Base-by-base conservation (phyloP, 2,113 vertebrate species). In the Equus przewalskii region DNA sequence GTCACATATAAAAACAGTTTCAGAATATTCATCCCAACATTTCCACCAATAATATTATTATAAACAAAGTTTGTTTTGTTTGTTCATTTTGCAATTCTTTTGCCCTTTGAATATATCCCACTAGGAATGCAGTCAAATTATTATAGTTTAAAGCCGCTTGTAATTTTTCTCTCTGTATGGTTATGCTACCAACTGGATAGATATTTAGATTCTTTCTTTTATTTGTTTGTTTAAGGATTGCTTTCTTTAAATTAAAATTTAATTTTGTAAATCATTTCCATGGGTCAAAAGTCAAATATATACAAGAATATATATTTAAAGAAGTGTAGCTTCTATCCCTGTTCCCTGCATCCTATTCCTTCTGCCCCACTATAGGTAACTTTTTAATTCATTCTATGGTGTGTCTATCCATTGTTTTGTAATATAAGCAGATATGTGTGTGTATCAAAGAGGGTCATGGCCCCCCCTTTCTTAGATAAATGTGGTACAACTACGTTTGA, bases 271-370 rank as follows among this genome's bases (percentile, higher is more conserved):
- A 88, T 90, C 75, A 44, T 83, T 78, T 36, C 24, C 41, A 41
- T 95, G 76, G 41, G 26, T 91, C 58, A 30, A 60, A 85, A 91
- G 18, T 41, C 64, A 78, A 69, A 46, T 91, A 85, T 69, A 79
- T 30, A 79, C 78, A 91, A 69, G 30, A 69, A 60, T 22, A 87
- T 44, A 73, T 54, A 56, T 81, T 87, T 54, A 30, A 75, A 76
- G 21, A 64, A 65, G 28, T 87, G 72, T 87, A 22, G 13, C 24
- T 81, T 54, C 56, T 49, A 54, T 91, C 12, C 26, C 18, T 81
- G 21, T 73, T 28, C 21, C 65, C 21, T 64, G 1, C 16, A 84
- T 85, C 24, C 33, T 78, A 76, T 90, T 58, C 51, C 22, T 79
- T 49, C 41, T 22, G 13, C 67, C 18, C 18, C 41, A 81, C 12